A percentile compares a stretch with the other conserved stretches of the same genome.
Conservation (phyloP, 2,113 vertebrate species). For the Sminthopsis crassicaudata region DNA sequence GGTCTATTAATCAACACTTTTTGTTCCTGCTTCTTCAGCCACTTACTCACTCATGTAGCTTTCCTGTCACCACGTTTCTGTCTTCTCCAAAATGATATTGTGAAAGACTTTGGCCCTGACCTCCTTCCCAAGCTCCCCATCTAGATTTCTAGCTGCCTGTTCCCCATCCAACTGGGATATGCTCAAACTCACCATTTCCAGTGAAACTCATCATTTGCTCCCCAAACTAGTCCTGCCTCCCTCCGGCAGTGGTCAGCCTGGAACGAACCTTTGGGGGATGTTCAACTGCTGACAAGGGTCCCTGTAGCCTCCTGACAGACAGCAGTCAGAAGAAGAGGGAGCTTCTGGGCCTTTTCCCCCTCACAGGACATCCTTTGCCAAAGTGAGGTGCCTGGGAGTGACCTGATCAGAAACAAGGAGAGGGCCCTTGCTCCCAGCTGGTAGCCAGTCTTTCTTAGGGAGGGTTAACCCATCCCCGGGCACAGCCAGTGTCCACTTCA, state of each 20-base stretch:
- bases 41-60: neutral
- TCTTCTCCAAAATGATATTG: neutral
- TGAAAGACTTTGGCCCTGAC: neutral
- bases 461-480: neutral
- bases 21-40: neutral
- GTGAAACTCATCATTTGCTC: neutral
- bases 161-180: neutral
- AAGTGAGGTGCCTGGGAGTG: neutral
- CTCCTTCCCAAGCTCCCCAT: neutral
- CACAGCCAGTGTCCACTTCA: neutral
- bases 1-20: neutral
- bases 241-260: neutral
- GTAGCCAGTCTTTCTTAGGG: neutral
- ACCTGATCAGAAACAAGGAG: neutral
- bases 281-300: neutral
- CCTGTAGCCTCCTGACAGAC: neutral
- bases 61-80: neutral
- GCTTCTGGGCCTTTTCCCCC: neutral
- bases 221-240: neutral
- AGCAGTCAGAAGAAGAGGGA: neutral
- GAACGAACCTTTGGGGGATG: neutral
- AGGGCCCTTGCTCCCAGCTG: neutral
- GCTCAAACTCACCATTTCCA: neutral
- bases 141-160: neutral
- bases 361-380: neutral